These are phyloP conservation scores for Phoxinus dragarum DNA, from an alignment of 2,797 vertebrate genomes.

Conservation along the genomic window DNA sequence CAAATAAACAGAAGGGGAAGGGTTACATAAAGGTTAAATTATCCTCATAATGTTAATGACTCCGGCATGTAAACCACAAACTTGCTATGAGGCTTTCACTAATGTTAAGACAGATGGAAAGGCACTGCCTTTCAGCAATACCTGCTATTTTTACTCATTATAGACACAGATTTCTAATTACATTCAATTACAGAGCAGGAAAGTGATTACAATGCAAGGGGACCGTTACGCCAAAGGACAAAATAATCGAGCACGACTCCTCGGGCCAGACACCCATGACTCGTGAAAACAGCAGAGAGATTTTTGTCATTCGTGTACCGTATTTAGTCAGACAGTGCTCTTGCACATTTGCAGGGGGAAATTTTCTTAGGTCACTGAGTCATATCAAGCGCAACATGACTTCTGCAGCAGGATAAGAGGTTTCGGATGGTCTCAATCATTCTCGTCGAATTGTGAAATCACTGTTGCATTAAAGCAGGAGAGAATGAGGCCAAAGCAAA, in stretches of 20 bases:
- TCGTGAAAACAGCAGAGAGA: background rate
- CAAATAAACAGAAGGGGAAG: conserved; percentile 39
- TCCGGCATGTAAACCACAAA: conserved; percentile 32
- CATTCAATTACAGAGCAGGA: conserved; percentile 7
- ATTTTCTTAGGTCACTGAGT: conserved; percentile 37
- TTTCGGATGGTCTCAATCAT: conserved; percentile 39
- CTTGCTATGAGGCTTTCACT: conserved; percentile 35
- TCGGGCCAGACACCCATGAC: conserved; percentile 19
- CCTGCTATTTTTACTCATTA: conserved; percentile 44
- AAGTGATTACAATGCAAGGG: conserved; percentile 34
- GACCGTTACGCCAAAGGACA: conserved; percentile 14
- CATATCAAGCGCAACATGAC: conserved; percentile 43
- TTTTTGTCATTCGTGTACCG: conserved; percentile 17
- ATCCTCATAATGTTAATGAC: conserved; percentile 12
- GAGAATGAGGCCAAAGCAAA: conserved; percentile 47
- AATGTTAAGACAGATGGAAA: conserved; percentile 38
- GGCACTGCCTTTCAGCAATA: conserved; percentile 31
- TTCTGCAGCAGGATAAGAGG: conserved; percentile 35
- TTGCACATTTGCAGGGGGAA: conserved; percentile 22
- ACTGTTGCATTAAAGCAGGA: conserved; percentile 29
- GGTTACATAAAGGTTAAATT: conserved; percentile 44
- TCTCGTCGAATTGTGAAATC: conserved; percentile 38
- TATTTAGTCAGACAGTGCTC: conserved; percentile 33
- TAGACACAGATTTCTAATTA: conserved; percentile 40
- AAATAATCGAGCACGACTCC: background rate